Conservation (phyloP, 2,888 invertebrate species). For the Tanytarsus gracilentus region DNA sequence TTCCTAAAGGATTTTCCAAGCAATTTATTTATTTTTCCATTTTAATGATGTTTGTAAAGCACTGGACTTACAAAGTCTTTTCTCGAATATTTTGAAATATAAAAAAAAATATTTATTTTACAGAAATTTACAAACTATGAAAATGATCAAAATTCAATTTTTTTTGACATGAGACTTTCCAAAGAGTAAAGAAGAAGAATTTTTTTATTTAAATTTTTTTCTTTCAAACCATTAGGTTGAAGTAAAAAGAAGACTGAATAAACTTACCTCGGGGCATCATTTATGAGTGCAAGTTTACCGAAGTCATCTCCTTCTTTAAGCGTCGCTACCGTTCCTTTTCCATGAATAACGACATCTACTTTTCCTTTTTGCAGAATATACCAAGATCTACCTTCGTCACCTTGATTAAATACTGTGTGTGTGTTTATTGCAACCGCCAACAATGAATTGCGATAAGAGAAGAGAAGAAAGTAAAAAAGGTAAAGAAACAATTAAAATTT, state of each 20-base stretch:
- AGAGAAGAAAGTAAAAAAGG: neutral
- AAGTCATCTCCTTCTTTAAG: constrained; percentile 80
- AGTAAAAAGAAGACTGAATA: constrained; percentile 15
- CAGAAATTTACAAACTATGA: neutral
- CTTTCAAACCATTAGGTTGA: constrained; percentile 7
- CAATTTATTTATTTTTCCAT: neutral
- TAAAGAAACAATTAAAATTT: neutral
- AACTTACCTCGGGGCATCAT: constrained; percentile 68
- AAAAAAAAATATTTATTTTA: too few relatives aligned
- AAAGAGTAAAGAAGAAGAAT: neutral
- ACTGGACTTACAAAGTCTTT: too few relatives aligned
- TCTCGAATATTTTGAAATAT: neutral
- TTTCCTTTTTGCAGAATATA: constrained; percentile 75
- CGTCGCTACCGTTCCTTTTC: constrained; percentile 73
- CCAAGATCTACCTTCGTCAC: constrained; percentile 77
- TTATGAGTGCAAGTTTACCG: constrained; percentile 75
- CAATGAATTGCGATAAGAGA: neutral
- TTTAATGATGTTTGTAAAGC: too few relatives aligned
- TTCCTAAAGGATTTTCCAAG: neutral
- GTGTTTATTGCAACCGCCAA: neutral
- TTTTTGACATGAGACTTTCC: neutral
- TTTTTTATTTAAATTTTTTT: constrained; percentile 21
- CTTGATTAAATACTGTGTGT: constrained; percentile 73
- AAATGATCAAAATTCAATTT: neutral
- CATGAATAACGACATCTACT: constrained; percentile 75